A percentile compares a stretch with the other conserved stretches of the same genome.
Conservation (phyloP, 2,113 vertebrate species). For the Cairina moschata region DNA sequence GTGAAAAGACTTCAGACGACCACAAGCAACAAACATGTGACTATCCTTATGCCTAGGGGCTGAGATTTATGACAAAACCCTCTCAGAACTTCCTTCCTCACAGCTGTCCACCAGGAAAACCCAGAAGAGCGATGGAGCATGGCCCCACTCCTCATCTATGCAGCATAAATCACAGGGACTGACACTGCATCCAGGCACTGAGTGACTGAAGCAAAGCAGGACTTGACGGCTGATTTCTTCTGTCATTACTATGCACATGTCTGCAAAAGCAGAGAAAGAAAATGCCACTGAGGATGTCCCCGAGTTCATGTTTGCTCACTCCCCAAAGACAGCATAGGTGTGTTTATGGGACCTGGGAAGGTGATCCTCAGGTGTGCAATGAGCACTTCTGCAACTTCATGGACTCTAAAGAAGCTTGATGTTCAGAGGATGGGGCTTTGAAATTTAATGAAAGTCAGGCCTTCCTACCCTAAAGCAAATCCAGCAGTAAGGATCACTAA, state of each 20-base stretch:
- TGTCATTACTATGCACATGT: fast-evolving
- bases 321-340: neutral
- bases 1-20: neutral
- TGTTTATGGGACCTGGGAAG: too few species aligned
- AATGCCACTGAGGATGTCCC: neutral
- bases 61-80: neutral
- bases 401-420: fast-evolving
- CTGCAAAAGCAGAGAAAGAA: neutral
- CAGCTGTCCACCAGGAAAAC: neutral
- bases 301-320: fast-evolving
- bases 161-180: neutral
- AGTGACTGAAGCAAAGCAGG: neutral
- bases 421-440: neutral
- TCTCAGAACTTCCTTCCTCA: neutral
- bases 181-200: too few species aligned
- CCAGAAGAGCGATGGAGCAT: neutral
- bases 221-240: neutral
- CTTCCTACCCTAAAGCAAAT: neutral
- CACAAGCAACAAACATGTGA: fast-evolving
- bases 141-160: fast-evolving
- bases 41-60: neutral
- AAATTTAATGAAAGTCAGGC: neutral
- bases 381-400: neutral
- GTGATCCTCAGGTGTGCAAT: fast-evolving
- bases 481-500: neutral